Evolutionary conservation across 1,140 invertebrate genomes (phyloP), one percentile per base, ranked within the genome.

Genomic region (Proales similis): DNA sequence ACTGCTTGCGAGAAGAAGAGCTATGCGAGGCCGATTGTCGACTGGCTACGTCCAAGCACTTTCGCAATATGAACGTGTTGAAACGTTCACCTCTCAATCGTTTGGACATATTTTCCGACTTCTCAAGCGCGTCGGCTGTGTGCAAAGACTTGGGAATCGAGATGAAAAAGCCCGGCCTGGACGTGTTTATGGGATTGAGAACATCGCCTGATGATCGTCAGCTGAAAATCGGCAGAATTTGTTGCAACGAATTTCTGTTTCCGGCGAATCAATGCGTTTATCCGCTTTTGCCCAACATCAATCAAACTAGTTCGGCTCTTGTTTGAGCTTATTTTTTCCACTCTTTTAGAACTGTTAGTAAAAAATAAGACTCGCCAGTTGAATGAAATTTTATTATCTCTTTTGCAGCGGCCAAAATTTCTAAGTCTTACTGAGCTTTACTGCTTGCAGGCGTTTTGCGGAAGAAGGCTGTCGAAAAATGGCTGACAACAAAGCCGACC

Each of bases 181-280:
- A 48, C 17, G 24, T 48, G 2, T 48, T 19, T 29, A 17, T 48
- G 3, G 17, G 47, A 26, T 48, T 27, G 12, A 32, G 3, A 4
- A 29, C 30, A 48, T 48, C 45, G 30, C 17, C 19, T 14, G 47
- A 48, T 3, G 47, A 48, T 26, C n/a, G n/a, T n/a, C n/a, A n/a
- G n/a, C 36, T 48, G 24, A 32, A 17, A 9, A 48, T 48, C 20
- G 47, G 47, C 6, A 48, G 47, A 48, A 48, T 48, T 27, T 48
- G 47, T 26, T 48, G 47, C 36, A 48, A 48, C 36, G 47, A 48
- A 27, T 48, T 48, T 29, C 22, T 48, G 47, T 29, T 48, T 48
- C 47, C 47, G 19, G 22, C 47, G 2, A 48, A 48, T 30, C 30
- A 48, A 29, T 48, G 47, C 26, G 36, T 32, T 32, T 48, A 27